Conservation (phyloP, 2,888 invertebrate species). For the Strigamia crassipes region DNA sequence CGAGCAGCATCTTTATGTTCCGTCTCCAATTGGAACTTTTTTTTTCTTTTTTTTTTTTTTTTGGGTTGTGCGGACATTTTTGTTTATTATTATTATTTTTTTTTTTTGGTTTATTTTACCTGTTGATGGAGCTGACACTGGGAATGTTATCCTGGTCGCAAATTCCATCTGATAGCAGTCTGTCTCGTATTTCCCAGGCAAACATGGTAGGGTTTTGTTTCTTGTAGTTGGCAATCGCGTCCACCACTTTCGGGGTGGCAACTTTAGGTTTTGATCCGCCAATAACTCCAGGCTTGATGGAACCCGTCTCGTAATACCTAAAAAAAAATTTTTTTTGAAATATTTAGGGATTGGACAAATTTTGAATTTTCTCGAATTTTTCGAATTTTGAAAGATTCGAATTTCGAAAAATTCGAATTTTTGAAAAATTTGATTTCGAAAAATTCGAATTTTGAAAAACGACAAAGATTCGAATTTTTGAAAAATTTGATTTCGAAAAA, state of each 20-base stretch:
- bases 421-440: too few relatives aligned
- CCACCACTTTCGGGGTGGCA: conserved; percentile 90
- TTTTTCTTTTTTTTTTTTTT: background rate
- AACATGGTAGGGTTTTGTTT: conserved; percentile 94
- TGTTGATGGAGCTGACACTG: conserved; percentile 85
- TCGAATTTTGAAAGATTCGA: too few relatives aligned
- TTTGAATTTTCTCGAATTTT: too few relatives aligned
- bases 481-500: too few relatives aligned
- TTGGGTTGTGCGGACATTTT: background rate
- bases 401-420: too few relatives aligned
- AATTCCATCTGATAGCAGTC: conserved; percentile 86
- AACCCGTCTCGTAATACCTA: conserved; percentile 88
- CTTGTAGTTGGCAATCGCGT: conserved; percentile 90
- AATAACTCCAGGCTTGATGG: conserved; percentile 92
- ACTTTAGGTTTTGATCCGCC: conserved; percentile 95
- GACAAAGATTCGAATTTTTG: too few relatives aligned
- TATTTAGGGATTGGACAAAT: too few relatives aligned
- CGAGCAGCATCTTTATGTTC: background rate
- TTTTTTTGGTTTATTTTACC: background rate
- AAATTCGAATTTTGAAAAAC: too few relatives aligned
- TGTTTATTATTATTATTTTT: background rate
- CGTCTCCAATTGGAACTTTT: background rate
- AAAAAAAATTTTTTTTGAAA: too few relatives aligned
- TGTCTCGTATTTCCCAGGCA: conserved; percentile 96
- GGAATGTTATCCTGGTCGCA: conserved; percentile 99